Conservation (phyloP, 1,140 invertebrate genomes). For the Trialeurodes vaporariorum region DNA sequence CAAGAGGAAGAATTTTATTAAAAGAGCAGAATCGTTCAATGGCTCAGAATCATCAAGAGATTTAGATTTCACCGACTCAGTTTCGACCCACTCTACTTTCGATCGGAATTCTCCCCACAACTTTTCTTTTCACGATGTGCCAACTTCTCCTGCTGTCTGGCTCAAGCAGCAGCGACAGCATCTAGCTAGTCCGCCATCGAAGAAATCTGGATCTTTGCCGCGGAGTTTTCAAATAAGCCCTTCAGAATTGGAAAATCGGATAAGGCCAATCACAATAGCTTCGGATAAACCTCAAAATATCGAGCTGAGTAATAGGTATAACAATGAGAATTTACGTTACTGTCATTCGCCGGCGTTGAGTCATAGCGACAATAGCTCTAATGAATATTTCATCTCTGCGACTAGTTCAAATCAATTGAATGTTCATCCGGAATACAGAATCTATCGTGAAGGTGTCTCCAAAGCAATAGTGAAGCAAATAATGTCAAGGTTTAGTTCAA, state of each 20-base stretch:
- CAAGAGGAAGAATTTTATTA: no score
- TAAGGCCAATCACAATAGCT: conserved; percentile 55
- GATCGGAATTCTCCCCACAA: no score
- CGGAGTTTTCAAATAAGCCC: conserved; percentile 54
- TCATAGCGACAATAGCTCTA: background rate
- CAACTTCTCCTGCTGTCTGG: conserved; percentile 46
- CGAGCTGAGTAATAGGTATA: conserved; percentile 41
- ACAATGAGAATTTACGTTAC: conserved; percentile 38
- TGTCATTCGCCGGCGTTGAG: conserved; percentile 7
- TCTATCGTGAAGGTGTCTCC: conserved; percentile 40
- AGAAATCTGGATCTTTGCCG: conserved; percentile 63
- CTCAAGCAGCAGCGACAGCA: conserved; percentile 44
- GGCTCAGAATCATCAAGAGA: no score
- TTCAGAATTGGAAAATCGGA: conserved; percentile 36
- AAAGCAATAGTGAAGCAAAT: conserved; percentile 36
- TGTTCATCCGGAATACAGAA: conserved; percentile 63
- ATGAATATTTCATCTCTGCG: background rate
- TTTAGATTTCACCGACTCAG: no score
- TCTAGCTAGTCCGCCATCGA: conserved; percentile 31
- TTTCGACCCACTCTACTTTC: no score
- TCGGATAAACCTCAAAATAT: conserved; percentile 49
- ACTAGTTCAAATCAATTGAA: conserved; percentile 25
- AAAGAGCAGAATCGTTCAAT: no score
- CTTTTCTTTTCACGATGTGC: no score
- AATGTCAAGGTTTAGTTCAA: conserved; percentile 34